These are phyloP conservation scores for Acrocephalus scirpaceus DNA, from an alignment of 2,797 vertebrate genomes.

Conservation along the genomic window DNA sequence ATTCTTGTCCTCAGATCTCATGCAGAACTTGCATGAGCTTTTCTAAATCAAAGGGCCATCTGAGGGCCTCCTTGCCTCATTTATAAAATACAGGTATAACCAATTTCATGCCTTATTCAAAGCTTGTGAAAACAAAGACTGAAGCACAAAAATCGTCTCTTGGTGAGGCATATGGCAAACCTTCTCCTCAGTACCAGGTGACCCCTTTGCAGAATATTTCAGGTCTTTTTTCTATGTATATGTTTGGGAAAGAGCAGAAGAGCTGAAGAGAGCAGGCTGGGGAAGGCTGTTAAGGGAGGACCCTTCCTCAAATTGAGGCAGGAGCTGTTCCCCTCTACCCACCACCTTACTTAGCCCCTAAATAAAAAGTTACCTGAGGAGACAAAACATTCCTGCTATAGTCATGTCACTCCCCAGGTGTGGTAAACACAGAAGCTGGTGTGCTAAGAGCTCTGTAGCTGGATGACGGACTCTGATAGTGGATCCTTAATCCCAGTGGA, in stretches of 20 bases:
- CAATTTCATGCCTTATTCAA: not conserved
- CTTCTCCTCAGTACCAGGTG: not conserved
- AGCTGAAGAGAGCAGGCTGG: not conserved
- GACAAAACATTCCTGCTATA: not conserved
- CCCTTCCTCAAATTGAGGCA: not conserved
- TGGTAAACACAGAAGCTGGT: not conserved
- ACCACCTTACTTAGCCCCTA: not conserved
- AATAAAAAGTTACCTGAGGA: not conserved
- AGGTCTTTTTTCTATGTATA: not conserved
- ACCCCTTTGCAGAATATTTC: not conserved
- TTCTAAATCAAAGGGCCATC: not conserved
- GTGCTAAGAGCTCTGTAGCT: not conserved
- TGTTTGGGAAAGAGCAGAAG: not conserved
- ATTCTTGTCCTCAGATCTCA: not conserved
- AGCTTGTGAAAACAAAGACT: not conserved
- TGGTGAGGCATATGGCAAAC: not conserved
- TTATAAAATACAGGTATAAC: not conserved
- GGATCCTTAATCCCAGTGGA: not conserved
- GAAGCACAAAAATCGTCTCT: not conserved
- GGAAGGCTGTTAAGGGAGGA: not conserved
- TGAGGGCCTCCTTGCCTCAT: not conserved
- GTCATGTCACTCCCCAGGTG: fast-evolving
- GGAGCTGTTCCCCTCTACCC: not conserved
- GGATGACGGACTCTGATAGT: not conserved
- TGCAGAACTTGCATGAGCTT: not conserved